Conservation (phyloP, 2,888 invertebrate genomes). For the Ptychoptera albimana region DNA sequence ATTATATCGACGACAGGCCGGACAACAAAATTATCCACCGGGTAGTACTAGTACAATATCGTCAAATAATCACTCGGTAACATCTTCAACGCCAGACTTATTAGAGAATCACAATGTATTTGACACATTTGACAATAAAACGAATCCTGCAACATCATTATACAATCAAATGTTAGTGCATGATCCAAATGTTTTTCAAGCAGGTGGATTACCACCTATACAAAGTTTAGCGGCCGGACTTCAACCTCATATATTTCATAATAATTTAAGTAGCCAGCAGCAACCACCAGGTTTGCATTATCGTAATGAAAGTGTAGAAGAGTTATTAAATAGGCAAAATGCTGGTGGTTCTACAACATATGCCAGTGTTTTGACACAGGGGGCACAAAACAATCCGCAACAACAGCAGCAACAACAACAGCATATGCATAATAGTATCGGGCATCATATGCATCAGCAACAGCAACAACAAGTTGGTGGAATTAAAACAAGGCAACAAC, state of each 20-base stretch:
- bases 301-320: conserved; percentile 19
- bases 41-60: conserved; percentile 14
- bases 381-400: conserved; percentile 6
- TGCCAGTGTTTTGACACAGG: conserved; percentile 24
- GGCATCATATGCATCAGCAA: conserved; percentile 10
- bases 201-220: conserved; percentile 4
- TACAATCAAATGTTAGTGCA: neutral
- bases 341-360: conserved; percentile 27
- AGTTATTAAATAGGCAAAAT: conserved; percentile 19
- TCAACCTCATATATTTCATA: conserved; percentile 3
- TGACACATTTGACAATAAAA: conserved; percentile 6
- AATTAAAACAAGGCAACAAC: conserved; percentile 7
- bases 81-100: conserved; percentile 16
- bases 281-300: conserved; percentile 15
- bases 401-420: conserved; percentile 10
- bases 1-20: conserved; percentile 32
- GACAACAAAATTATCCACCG: conserved; percentile 11
- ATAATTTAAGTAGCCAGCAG: conserved; percentile 18
- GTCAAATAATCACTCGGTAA: conserved; percentile 16
- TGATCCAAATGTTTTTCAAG: neutral
- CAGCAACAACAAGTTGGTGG: conserved; percentile 12
- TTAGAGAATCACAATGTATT: conserved; percentile 4
- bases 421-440: conserved; percentile 9
- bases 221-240: conserved; percentile 5
- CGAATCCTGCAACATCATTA: conserved; percentile 7